These are phyloP conservation scores for Lophotriccus pileatus DNA, from an alignment of 2,797 vertebrate species.

Conservation along the genomic window DNA sequence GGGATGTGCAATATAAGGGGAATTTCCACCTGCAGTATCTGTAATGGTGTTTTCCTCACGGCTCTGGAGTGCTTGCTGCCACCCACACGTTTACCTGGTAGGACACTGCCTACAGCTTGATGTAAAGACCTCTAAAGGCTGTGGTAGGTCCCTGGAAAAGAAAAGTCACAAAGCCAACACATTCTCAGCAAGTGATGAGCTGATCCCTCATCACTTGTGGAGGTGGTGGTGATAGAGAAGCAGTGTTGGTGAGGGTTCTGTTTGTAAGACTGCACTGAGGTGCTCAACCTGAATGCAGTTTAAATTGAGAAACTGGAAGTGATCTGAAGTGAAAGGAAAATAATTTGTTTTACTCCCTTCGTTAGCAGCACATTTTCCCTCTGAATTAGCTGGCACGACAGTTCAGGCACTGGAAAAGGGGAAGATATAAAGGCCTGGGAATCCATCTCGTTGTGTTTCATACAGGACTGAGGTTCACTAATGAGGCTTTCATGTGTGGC, in stretches of 20 bases:
- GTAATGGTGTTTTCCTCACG: not conserved
- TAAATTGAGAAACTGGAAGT: not conserved
- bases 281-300: not conserved
- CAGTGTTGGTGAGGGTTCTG: not conserved
- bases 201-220: not conserved
- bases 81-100: not conserved
- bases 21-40: not conserved
- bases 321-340: not conserved
- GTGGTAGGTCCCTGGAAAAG: not conserved
- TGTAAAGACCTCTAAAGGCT: not conserved
- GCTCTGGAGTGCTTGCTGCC: not conserved
- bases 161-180: not conserved
- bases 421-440: not conserved
- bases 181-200: not conserved
- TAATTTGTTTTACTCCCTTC: not conserved
- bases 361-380: not conserved
- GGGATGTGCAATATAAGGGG: not conserved
- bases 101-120: not conserved
- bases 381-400: not conserved
- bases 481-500: not conserved
- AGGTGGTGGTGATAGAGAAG: not conserved
- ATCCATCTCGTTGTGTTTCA: not conserved
- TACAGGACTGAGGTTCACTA: not conserved
- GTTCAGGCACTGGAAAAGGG: not conserved
- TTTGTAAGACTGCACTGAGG: not conserved